Base-by-base conservation (phyloP, 2,797 vertebrate species). In the Poeciliopsis turneri region DNA sequence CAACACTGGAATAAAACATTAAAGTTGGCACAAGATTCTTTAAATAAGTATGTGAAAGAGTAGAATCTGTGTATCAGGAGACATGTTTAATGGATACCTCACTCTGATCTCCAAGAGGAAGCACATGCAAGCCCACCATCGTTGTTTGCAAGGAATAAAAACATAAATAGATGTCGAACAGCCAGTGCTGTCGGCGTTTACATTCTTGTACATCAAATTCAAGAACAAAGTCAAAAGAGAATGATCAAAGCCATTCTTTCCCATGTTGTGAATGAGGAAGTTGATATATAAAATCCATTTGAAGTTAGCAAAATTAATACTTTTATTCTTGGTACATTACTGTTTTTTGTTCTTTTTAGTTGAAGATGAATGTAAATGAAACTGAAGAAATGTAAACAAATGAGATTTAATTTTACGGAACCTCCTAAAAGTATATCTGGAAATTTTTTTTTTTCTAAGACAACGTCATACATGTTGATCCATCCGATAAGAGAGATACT, bases 151-250 rank as follows among this genome's bases (percentile, higher is more conserved):
- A 68, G 20, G 20, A 74, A 41, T 53, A 55, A 28, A 74, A 57
- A 74, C 36, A 55, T n/a, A 74, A 74, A 74, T 74, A 28, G 20
- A 53, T 41, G 49, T 55, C 51, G 25, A 74, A 55, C 64, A 74
- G 53, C 49, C 51, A 55, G 25, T 55, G 72, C 72, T 47, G 43
- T 25, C n/a, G 61, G 57, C 13, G 46, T 47, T 64, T 74, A 74
- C 72, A 74, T 41, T 68, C 64, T 68, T 68, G 36, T 68, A 68
- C 16, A 68, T 68, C 64, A 68, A 68, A 68, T 41, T 68, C 64
- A 68, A 68, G 36, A 68, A 68, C 36, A 68, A 68, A 68, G 64
- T 68, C 36, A 68, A 68, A 68, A 39, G 64, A 68, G 23, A 68
- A 68, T 25, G 18, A 68, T 41, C 64, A 68, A 68, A 68, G 64